Evolutionary conservation across 2,888 invertebrate genomes (phyloP).

Genomic region (Hemicrepidius hirtus): DNA sequence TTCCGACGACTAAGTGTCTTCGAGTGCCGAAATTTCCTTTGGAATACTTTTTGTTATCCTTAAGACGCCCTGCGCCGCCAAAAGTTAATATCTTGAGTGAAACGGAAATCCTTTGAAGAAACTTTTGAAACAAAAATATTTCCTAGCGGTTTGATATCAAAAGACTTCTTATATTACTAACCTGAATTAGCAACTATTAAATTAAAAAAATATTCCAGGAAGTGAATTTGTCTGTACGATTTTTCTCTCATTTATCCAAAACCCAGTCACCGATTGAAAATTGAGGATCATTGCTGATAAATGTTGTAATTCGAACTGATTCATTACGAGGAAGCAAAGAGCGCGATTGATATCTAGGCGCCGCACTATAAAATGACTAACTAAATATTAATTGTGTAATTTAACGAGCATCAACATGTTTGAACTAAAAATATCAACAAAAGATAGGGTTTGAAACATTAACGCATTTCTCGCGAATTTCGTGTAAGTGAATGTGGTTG

Average conservation of each 20-base stretch:
- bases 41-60: neutral
- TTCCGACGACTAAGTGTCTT: neutral
- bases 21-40: constrained; percentile 2
- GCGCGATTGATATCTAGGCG: constrained; percentile 33
- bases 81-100: constrained; percentile 2
- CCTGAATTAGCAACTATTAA: neutral
- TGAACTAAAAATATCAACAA: constrained; percentile 9
- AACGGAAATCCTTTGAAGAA: too few species aligned
- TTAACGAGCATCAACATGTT: constrained; percentile 24
- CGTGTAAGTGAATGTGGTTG: constrained; percentile 43
- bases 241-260: neutral
- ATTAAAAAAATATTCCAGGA: neutral
- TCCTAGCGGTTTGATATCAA: neutral
- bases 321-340: constrained; percentile 26
- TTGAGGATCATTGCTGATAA: neutral
- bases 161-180: neutral
- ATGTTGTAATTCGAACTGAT: constrained; percentile 26
- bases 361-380: constrained; percentile 26
- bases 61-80: constrained; percentile 2
- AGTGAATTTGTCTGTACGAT: neutral
- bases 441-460: constrained; percentile 2
- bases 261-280: neutral
- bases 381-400: constrained; percentile 27
- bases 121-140: neutral
- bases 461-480: constrained; percentile 17